These are phyloP conservation scores for Cheirogaleus major DNA, from an alignment of 2,797 vertebrate species.

Conservation along the genomic window DNA sequence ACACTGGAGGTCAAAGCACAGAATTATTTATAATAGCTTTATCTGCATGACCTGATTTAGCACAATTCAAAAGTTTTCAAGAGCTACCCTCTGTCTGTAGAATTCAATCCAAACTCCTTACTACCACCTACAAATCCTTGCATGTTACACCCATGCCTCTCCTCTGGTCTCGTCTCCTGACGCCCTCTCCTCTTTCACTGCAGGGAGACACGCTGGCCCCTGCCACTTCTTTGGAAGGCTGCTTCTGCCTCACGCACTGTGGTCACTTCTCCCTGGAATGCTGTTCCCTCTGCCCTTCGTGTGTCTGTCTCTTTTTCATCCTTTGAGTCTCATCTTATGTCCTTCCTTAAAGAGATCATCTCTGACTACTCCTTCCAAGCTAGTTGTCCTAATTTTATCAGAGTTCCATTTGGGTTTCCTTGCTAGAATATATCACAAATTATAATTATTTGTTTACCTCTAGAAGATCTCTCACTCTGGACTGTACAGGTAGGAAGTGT, in stretches of 20 bases:
- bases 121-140: not conserved
- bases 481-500: not conserved
- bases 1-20: not conserved
- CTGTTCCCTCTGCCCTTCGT: not conserved
- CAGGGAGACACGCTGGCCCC: not conserved
- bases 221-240: constrained; percentile 49
- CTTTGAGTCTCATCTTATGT: constrained; percentile 45
- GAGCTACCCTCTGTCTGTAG: not conserved
- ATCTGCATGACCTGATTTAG: not conserved
- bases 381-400: not conserved
- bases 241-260: constrained; percentile 38
- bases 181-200: not conserved
- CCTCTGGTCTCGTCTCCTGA: constrained; percentile 10
- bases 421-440: not conserved
- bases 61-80: constrained; percentile 35
- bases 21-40: constrained; percentile 7
- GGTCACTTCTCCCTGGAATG: constrained; percentile 47
- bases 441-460: not conserved
- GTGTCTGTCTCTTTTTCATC: constrained; percentile 37
- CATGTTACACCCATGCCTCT: not conserved
- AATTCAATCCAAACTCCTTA: constrained; percentile 21
- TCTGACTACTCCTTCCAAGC: not conserved
- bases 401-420: not conserved
- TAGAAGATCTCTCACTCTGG: not conserved
- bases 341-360: not conserved